Base-by-base conservation (phyloP, 2,888 invertebrate genomes). In the Eilema caniola region DNA sequence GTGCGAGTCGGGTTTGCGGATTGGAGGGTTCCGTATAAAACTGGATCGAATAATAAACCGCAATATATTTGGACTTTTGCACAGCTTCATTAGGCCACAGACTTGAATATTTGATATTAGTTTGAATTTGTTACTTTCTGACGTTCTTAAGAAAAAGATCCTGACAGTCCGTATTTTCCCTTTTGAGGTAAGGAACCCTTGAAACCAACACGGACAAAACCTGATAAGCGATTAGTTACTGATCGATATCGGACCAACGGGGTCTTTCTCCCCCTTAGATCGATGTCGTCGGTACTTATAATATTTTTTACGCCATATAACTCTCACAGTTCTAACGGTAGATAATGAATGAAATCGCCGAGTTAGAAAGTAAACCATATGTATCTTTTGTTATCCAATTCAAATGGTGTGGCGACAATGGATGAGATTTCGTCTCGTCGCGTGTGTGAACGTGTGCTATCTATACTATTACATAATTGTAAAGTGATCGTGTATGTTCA, bases 391-490 rank as follows among this genome's bases (percentile, higher is more conserved):
- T 76, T 64, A 65, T 76, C 69, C 70, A 75, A 4, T 71, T 76
- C 75, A 79, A 72, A 70, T 78, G 73, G 74, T 72, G 53, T 33
- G 62, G 28, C 59, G 70, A 80, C 82, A 79, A 80, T 79, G 71
- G 65, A 41, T 66, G 62, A 25, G 56, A 69, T 67, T 72, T 75
- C 77, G 73, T 73, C 23, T 23, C n/a, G 37, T 60, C 47, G 33
- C n/a, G 47, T 41, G 31, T 67, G 62, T 62, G 67, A 67, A 61
- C 61, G 53, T 53, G n/a, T 8, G 10, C 53, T 37, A 37, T 53
- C 53, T 53, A 53, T 37, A 37, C 12, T 37, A 53, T 53, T 20
- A n/a, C 20, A 47, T n/a, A 53, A 53, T 53, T 37, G 33, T 37
- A 37, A 37, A 37, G 12, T 37, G 33, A 37, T 37, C 33, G 1